These are phyloP conservation scores for Lordiphosa collinella DNA, from an alignment of 1,140 invertebrate genomes.

Conservation along the genomic window DNA sequence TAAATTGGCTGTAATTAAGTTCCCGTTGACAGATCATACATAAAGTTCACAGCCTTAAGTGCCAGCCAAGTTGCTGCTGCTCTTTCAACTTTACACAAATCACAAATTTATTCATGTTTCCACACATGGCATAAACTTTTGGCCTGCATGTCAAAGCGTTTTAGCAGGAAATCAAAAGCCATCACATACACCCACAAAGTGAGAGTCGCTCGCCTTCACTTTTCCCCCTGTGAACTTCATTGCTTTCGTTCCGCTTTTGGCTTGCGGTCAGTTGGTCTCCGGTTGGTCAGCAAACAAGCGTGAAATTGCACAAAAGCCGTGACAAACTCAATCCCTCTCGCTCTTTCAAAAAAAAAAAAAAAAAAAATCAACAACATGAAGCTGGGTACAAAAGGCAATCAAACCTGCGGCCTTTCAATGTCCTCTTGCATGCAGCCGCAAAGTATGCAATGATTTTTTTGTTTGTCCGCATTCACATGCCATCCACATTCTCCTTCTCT, in stretches of 20 bases:
- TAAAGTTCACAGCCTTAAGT: too few relatives aligned
- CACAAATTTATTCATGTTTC: conserved; percentile 27
- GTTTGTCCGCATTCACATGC: background rate
- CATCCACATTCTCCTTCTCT: conserved; percentile 1
- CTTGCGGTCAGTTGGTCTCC: conserved; percentile 63
- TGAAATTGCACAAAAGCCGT: conserved; percentile 73
- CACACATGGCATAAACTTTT: conserved; percentile 7
- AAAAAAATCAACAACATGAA: background rate
- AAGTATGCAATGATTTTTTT: conserved; percentile 18
- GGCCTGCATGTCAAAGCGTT: conserved; percentile 33
- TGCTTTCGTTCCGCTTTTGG: conserved; percentile 33
- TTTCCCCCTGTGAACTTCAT: conserved; percentile 1
- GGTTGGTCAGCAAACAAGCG: conserved; percentile 70
- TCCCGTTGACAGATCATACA: too few relatives aligned
- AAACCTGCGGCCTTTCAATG: conserved; percentile 59
- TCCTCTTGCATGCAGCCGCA: conserved; percentile 15
- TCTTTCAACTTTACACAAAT: conserved; percentile 23
- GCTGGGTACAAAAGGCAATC: conserved; percentile 63
- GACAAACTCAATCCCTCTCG: conserved; percentile 31
- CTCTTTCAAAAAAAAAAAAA: background rate
- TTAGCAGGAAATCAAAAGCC: conserved; percentile 50
- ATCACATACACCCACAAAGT: conserved; percentile 10
- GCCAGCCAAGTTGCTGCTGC: background rate
- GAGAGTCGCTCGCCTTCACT: background rate
- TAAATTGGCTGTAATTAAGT: too few relatives aligned